Evolutionary conservation across 1,140 invertebrate species (phyloP).

Genomic region (Eufriesea mexicana): DNA sequence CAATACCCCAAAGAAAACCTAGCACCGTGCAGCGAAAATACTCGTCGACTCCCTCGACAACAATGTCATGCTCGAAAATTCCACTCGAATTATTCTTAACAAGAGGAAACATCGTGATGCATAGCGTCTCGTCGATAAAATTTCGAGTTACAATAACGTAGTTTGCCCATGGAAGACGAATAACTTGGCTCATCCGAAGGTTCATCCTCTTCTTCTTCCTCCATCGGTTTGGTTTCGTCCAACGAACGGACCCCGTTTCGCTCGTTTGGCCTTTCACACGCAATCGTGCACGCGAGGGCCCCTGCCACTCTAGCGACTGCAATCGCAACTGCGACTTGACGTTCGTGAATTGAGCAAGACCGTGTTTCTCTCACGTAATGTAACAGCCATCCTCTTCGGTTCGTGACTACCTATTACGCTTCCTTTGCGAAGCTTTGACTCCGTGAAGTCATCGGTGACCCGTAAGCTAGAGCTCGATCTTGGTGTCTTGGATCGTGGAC

Average conservation of each 20-base stretch:
- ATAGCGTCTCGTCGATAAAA: not conserved
- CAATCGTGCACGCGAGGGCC: conserved; percentile 66
- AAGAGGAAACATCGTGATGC: not conserved
- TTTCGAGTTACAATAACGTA: not conserved
- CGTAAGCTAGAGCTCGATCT: not conserved
- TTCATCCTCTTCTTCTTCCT: not conserved
- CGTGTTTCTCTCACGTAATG: conserved; percentile 46
- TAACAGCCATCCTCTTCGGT: conserved; percentile 27
- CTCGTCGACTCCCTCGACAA: not conserved
- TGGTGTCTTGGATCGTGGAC: not conserved
- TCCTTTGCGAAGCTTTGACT: not conserved
- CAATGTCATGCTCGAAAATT: not conserved
- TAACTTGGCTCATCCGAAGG: conserved; percentile 8
- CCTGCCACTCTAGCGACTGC: conserved; percentile 58
- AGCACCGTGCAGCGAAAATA: no score
- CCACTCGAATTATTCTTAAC: not conserved
- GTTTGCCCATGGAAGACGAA: not conserved
- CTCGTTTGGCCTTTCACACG: conserved; percentile 72
- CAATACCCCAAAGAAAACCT: no score
- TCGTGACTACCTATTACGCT: not conserved
- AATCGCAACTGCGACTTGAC: conserved; percentile 64
- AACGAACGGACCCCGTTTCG: conserved; percentile 25
- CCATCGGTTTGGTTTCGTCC: conserved; percentile 37
- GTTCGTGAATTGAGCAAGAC: conserved; percentile 70
- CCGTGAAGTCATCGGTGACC: not conserved